phyloP scores from a whole-genome alignment of 2,888 invertebrate species.

The Leucophora obtusa region DNA sequence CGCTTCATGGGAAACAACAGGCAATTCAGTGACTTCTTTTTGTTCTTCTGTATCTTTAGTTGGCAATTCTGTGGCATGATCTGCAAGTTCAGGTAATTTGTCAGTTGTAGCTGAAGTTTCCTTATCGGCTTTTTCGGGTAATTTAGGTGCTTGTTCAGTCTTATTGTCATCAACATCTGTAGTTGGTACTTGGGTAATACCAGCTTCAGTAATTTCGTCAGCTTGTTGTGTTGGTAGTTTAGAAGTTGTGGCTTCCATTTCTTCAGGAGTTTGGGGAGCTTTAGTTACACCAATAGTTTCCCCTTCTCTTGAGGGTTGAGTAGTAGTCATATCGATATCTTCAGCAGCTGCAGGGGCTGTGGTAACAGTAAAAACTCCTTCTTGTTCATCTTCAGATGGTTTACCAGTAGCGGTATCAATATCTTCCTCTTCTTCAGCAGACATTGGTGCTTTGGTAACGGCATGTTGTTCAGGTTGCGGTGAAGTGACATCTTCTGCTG shows the following conservation, averaged over 20 bases:
- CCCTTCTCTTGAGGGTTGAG: constrained; percentile 17
- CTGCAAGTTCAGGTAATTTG: constrained; percentile 41
- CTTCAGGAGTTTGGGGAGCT: constrained; percentile 10
- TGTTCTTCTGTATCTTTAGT: background rate
- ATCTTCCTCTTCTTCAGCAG: background rate
- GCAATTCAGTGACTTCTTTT: constrained; percentile 48
- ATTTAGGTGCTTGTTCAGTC: constrained; percentile 35
- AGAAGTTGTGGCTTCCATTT: constrained; percentile 11
- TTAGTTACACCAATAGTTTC: constrained; percentile 7
- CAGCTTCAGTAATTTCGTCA: constrained; percentile 13
- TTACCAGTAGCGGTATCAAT: constrained; percentile 9
- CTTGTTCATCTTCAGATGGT: constrained; percentile 19
- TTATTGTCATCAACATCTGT: background rate
- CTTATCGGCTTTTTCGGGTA: constrained; percentile 49
- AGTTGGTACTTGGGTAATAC: constrained; percentile 20
- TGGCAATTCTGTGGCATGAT: constrained; percentile 37
- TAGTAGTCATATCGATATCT: constrained; percentile 6
- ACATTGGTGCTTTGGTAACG: background rate
- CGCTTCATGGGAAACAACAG: constrained; percentile 46
- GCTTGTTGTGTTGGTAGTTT: constrained; percentile 10
- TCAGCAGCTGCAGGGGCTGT: background rate
- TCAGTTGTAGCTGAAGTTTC: constrained; percentile 16
- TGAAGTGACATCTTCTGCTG: background rate
- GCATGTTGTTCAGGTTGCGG: too few species aligned
- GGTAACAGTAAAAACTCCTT: constrained; percentile 18